Base-by-base conservation (phyloP, 2,797 vertebrate species). In the Bovichtus variegatus region DNA sequence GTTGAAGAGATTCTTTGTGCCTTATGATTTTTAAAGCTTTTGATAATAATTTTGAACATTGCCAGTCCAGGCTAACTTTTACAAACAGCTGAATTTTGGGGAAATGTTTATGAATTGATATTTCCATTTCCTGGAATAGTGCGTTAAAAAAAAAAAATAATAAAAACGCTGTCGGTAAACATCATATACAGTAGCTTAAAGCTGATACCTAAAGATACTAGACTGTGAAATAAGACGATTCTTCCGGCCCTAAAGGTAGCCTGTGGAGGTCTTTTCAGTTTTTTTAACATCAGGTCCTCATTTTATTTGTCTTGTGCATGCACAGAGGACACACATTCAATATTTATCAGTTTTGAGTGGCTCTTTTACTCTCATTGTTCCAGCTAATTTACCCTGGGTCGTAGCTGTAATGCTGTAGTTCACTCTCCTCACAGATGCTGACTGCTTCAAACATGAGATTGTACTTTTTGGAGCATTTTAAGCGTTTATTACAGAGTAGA, bases 41-140 rank as follows among this genome's bases (percentile, higher is more conserved):
- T 54, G 47, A 74, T 63, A 31, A 23, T 29, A 3, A 81, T 43
- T 80, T 77, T 21, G 49, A 73, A 63, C 15, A 53, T 10, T 19
- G 5, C 12, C 13, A 29, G 19, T 50, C 64, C 44, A 41, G 68
- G 70, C 12, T 44, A 44, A 51, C 57, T 65, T 61, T 70, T 9
- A 57, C 19, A 57, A 49, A 38, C 19, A n/a, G 3, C 12, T 8
- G 1, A n/a, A 25, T 73, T 47, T 44, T 6, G 6, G 18, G 23
- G 9, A 59, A 61, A 50, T 25, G 7, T 60, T 4, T 11, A n/a
- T 29, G 29, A 53, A 71, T 46, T 7, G 5, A 65, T 54, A 47
- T 68, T 62, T 55, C 9, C 2, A 62, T 67, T 36, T 18, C n/a
- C 36, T 64, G 25, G 23, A 74, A 58, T 6, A 2, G 9, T 50